Conservation (phyloP, 2,888 invertebrate genomes). For the Plagodis dolabraria region DNA sequence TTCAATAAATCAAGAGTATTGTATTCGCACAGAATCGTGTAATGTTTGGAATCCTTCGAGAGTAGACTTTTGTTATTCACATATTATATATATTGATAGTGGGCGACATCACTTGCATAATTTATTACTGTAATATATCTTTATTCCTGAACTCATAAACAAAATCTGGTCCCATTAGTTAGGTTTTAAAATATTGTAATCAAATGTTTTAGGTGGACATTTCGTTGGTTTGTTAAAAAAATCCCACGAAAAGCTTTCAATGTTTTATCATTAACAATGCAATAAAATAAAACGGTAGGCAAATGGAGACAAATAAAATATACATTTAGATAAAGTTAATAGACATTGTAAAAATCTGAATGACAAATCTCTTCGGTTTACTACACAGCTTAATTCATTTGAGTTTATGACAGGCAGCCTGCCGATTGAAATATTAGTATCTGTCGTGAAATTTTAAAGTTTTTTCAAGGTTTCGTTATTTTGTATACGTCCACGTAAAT, state of each 20-base stretch:
- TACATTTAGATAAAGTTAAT: constrained; percentile 43
- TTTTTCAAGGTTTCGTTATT: no score
- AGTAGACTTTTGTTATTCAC: constrained; percentile 3
- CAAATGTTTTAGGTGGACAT: constrained; percentile 35
- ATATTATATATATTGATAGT: constrained; percentile 12
- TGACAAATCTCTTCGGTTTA: constrained; percentile 41
- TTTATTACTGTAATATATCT: constrained; percentile 33
- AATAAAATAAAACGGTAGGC: constrained; percentile 47
- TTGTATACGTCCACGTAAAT: no score
- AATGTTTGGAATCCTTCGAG: constrained; percentile 5
- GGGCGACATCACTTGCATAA: constrained; percentile 8
- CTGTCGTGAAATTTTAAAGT: no score
- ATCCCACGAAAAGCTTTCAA: constrained; percentile 43
- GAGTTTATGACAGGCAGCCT: constrained; percentile 29
- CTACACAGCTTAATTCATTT: constrained; percentile 32
- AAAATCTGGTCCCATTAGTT: constrained; percentile 43
- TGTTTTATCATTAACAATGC: constrained; percentile 40
- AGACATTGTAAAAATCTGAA: constrained; percentile 41
- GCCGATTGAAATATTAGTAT: constrained; percentile 21
- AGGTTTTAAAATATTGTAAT: constrained; percentile 39
- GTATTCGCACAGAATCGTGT: constrained; percentile 9
- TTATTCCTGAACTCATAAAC: constrained; percentile 38
- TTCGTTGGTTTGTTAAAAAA: constrained; percentile 34
- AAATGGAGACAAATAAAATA: constrained; percentile 43
- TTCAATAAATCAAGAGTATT: neutral